Evolutionary conservation across 1,140 invertebrate genomes (phyloP).

Genomic region (Thaumatotibia leucotreta): DNA sequence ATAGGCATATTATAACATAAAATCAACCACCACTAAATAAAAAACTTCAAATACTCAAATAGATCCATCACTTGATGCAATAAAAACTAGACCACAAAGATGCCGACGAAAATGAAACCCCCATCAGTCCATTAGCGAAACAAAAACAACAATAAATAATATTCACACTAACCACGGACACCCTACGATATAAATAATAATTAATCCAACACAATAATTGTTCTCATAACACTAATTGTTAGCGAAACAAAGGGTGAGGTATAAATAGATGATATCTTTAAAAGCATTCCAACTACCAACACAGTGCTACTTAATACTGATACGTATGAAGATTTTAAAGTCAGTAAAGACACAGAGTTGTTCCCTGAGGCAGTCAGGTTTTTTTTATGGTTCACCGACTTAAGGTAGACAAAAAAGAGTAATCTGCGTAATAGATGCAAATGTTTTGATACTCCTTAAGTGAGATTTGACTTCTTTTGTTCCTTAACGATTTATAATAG

Average conservation of each 20-base stretch:
- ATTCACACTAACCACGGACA: constrained; percentile 17
- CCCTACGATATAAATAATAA: constrained; percentile 32
- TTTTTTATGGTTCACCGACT: background rate
- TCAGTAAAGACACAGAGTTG: background rate
- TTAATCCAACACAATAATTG: constrained; percentile 35
- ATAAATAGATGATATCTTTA: constrained; percentile 7
- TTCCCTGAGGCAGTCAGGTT: background rate
- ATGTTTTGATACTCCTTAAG: constrained; percentile 7
- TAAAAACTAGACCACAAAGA: background rate
- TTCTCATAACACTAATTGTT: constrained; percentile 24
- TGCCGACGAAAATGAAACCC: background rate
- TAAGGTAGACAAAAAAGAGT: constrained; percentile 7
- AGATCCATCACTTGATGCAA: background rate
- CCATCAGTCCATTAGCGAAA: background rate
- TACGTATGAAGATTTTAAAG: background rate
- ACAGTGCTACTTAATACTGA: background rate
- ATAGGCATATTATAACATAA: too few relatives aligned
- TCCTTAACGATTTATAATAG: constrained; percentile 9
- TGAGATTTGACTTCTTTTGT: constrained; percentile 11
- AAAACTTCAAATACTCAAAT: background rate
- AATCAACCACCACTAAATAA: too few relatives aligned
- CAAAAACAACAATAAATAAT: constrained; percentile 6
- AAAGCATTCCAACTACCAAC: background rate
- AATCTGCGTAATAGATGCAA: constrained; percentile 11
- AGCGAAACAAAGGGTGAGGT: constrained; percentile 29